Evolutionary conservation across 2,113 vertebrate species (phyloP), one percentile per base, ranked within the genome.

Genomic region (Pterocles orientalis): DNA sequence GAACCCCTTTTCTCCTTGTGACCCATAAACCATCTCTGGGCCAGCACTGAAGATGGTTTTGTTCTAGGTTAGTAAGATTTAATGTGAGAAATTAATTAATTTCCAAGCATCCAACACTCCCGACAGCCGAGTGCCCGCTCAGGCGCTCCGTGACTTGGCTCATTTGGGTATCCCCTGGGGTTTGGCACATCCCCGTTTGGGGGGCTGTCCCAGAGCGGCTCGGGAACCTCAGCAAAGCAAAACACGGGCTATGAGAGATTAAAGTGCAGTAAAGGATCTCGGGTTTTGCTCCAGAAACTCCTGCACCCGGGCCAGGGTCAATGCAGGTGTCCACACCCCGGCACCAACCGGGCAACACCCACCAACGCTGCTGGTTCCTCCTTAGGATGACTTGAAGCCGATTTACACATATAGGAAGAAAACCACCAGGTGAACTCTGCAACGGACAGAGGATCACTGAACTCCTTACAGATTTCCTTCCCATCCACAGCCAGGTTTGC

Each of bases 51-150:
- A 43, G 47, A 12, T 23, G 20, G 1, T 58, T 91, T 58, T 23
- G 36, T 21, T 64, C n/a, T 28, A 28, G 70, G 66, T 68, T 76
- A 75, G 82, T 29, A 5, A 86, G 57, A n/a, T 79, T 53, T 79
- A 5, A 58, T 82, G 9, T 12, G 10, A 48, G 68, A 68, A 71
- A 53, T 25, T 2, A 41, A 80, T 68, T 62, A 3, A 45, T 75
- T 71, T 31, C 80, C 50, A 45, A 57, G 79, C 18, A 16, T 3
- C 18, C 39, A 33, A 19, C 0, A 7, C 36, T 66, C 56, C 58
- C 0, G 2, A 7, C 0, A 1, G n/a, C 48, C 1, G 5, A 25
- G n/a, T 4, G 9, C 47, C 71, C 62, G 39, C 60, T 34, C 3
- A 4, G 45, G 56, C 31, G 69, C 33, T 53, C 50, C 24, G 4